These are phyloP conservation scores for Achroia grisella DNA, from an alignment of 1,140 invertebrate genomes.

Conservation along the genomic window DNA sequence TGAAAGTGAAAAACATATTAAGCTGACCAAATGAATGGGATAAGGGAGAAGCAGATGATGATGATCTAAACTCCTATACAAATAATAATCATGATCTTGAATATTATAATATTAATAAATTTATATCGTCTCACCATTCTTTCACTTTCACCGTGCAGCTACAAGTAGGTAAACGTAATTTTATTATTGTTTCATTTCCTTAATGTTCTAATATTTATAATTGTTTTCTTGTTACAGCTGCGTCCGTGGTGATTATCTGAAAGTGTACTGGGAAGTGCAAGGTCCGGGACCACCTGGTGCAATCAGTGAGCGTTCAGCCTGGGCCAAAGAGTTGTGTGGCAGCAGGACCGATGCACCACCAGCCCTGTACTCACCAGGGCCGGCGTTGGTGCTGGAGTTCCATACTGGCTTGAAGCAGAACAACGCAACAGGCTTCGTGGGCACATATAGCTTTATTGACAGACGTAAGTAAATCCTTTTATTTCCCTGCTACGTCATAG, in stretches of 20 bases:
- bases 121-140: too few species aligned
- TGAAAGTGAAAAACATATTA: too few species aligned
- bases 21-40: too few species aligned
- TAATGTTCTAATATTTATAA: too few species aligned
- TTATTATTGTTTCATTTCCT: too few species aligned
- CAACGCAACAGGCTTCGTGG: constrained; percentile 84
- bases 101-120: too few species aligned
- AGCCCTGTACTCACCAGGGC: constrained; percentile 86
- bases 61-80: too few species aligned
- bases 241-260: constrained; percentile 83
- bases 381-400: constrained; percentile 87
- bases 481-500: neutral
- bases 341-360: constrained; percentile 81
- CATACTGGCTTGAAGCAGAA: constrained; percentile 76
- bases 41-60: too few species aligned
- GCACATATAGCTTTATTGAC: constrained; percentile 87
- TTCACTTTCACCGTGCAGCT: too few species aligned
- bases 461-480: constrained; percentile 79
- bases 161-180: too few species aligned
- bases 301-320: constrained; percentile 86
- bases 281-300: constrained; percentile 75
- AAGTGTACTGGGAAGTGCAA: constrained; percentile 79
- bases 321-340: constrained; percentile 85
- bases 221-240: constrained; percentile 76
- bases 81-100: too few species aligned